Percentiles rank a stretch among this genome's conserved stretches.
These are phyloP conservation scores for Philopedon plagiatum DNA, from an alignment of 2,888 invertebrate genomes.

Conservation along the genomic window DNA sequence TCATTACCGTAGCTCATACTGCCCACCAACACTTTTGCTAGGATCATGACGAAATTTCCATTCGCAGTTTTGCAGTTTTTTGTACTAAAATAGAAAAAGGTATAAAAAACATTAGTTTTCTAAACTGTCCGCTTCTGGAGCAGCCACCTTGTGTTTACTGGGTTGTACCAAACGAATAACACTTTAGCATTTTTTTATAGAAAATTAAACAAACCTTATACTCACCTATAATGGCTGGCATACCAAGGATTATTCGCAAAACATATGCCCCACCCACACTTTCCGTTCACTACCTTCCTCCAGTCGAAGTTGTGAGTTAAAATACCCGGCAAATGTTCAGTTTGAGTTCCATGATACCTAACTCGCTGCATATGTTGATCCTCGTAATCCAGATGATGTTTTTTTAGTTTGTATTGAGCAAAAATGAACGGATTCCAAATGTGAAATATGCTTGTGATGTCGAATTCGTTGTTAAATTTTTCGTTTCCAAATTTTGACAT, in stretches of 20 bases:
- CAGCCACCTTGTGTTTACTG: too few species aligned
- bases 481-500: neutral
- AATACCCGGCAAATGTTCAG: neutral
- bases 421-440: slow-evolving; percentile 11
- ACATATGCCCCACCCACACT: slow-evolving; percentile 26
- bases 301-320: slow-evolving; percentile 26
- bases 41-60: slow-evolving; percentile 38
- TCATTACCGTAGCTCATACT: slow-evolving; percentile 19
- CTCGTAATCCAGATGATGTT: neutral
- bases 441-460: neutral
- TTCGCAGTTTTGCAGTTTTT: neutral
- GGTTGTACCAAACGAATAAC: too few species aligned
- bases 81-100: neutral
- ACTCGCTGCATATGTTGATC: neutral
- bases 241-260: slow-evolving; percentile 32
- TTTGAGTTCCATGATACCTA: neutral
- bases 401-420: neutral
- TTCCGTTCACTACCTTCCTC: neutral
- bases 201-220: too few species aligned
- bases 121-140: too few species aligned
- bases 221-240: slow-evolving; percentile 21
- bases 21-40: slow-evolving; percentile 47
- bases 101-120: too few species aligned
- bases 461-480: neutral
- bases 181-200: too few species aligned